Evolutionary conservation across 1,140 invertebrate species (phyloP).

Genomic region (Ylistrum balloti): DNA sequence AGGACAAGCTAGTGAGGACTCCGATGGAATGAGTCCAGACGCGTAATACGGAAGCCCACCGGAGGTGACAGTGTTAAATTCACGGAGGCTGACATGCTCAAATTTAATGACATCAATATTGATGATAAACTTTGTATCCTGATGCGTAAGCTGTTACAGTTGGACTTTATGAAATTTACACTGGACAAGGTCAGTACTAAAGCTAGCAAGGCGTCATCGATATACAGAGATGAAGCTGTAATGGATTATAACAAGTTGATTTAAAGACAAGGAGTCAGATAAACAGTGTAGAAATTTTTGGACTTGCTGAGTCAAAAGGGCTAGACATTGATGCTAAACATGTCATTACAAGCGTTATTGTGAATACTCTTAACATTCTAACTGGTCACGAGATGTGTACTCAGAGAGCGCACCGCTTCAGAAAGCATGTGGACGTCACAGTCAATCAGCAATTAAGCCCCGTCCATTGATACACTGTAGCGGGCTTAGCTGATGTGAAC

Average conservation of each 20-base stretch:
- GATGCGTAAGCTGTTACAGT: too few relatives aligned
- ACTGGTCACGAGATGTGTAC: neutral
- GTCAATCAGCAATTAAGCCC: neutral
- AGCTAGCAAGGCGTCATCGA: neutral
- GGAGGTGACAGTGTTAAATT: too few relatives aligned
- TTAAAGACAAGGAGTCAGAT: too few relatives aligned
- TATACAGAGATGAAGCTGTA: neutral
- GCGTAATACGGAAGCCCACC: too few relatives aligned
- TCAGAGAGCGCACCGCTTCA: neutral
- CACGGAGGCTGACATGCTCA: too few relatives aligned
- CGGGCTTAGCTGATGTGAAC: neutral
- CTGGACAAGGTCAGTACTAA: neutral
- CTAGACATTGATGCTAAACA: neutral
- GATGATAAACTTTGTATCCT: too few relatives aligned
- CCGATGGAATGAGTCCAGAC: too few relatives aligned
- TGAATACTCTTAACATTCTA: neutral
- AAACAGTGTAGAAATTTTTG: neutral
- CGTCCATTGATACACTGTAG: neutral
- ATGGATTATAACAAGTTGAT: neutral
- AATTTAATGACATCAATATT: too few relatives aligned
- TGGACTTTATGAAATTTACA: neutral
- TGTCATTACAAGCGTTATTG: neutral
- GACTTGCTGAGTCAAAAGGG: neutral
- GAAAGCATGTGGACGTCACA: neutral
- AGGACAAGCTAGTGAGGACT: too few relatives aligned